phyloP scores from a whole-genome alignment of 2,797 vertebrate species.

The Mormyrops attenuatus region DNA sequence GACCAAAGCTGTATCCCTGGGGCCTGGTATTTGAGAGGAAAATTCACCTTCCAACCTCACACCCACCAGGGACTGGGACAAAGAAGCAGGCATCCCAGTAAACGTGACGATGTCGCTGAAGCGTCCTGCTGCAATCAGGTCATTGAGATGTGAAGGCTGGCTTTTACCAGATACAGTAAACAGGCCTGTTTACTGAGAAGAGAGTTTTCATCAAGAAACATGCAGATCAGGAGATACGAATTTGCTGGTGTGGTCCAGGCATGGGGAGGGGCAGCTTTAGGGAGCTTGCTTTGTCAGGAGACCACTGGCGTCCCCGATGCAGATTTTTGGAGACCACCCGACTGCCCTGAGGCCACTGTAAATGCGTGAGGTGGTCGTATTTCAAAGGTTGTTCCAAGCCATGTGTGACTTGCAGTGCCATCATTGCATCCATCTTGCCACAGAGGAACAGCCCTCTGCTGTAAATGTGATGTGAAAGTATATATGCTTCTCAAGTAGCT shows the following conservation, averaged over 20 bases:
- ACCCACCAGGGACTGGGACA: background rate
- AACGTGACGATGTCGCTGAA: background rate
- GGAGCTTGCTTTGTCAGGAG: slow-evolving; percentile 16
- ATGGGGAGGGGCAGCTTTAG: background rate
- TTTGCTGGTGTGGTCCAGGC: background rate
- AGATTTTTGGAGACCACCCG: slow-evolving; percentile 16
- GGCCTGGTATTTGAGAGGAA: background rate
- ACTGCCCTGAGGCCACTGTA: slow-evolving; percentile 5
- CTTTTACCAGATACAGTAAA: background rate
- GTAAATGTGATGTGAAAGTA: background rate
- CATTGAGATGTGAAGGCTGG: background rate
- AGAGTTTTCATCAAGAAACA: background rate
- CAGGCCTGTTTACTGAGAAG: background rate
- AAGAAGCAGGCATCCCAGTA: background rate
- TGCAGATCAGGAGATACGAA: background rate
- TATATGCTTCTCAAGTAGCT: background rate
- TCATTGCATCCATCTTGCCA: background rate
- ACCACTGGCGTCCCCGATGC: slow-evolving; percentile 1
- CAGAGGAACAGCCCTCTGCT: background rate
- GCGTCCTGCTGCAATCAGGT: background rate
- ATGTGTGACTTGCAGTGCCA: background rate
- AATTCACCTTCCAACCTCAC: background rate
- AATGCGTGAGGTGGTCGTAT: background rate
- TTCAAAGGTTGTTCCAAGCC: background rate
- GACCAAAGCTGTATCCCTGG: background rate